Evolutionary conservation across 92 coral and sea anemone genomes (phyloP), one percentile per base, ranked within the genome.

Genomic region (Epizoanthus fatuus): DNA sequence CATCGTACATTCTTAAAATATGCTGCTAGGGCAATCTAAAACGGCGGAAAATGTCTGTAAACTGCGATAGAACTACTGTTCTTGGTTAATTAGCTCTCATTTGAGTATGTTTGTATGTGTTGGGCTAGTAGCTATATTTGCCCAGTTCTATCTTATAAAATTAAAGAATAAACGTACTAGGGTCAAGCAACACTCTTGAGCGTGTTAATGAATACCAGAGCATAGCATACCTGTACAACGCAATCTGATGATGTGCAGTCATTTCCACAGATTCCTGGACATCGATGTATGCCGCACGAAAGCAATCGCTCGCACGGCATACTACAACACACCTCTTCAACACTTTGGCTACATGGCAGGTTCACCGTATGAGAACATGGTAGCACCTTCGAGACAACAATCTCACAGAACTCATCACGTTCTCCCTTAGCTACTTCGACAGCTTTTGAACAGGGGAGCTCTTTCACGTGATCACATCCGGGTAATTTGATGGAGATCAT

Each of bases 251-350:
- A 7, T 32, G 80, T 32, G 45, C 80, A 74, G 14, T 37, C 80
- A 2, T 32, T 14, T 35, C 80, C 80, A 74, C 80, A 74, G 65
- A 74, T 54, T 6, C 19, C 47, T 54, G 42, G 64, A 42, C 80
- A 74, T 4, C 14, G 80, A 74, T 74, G 80, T 15, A 54, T 74
- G 22, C 80, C 80, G 13, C 80, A 74, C 8, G 64, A 55, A n/a
- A 74, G 80, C 80, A 15, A 0, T 35, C 66, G 63, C 80, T 74
- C 80, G 20, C 80, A 74, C 52, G 80, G 66, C 64, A 9, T 3
- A 58, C 35, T 72, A 19, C 77, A 72, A 42, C 4, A 3, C 9
- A 72, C 60, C 29, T 10, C 62, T 13, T 72, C 58, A 9, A 72
- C 39, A 2, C 52, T 39, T 49, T 72, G 77, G 19, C 58, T 29